Conservation (phyloP, 2,888 invertebrate genomes). For the Rhagonycha fulva region DNA sequence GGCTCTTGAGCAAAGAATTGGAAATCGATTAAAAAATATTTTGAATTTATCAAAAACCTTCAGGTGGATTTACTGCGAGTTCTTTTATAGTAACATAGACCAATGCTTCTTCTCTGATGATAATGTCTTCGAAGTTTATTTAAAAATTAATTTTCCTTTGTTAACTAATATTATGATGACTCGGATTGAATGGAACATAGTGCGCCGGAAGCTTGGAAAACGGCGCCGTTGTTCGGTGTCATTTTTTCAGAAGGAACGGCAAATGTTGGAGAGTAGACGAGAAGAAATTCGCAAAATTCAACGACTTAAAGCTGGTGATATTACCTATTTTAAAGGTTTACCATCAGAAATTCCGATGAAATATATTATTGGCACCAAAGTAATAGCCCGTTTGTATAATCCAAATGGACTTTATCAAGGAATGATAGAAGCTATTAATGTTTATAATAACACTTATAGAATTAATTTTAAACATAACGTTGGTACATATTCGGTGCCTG, state of each 20-base stretch:
- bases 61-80: conserved; percentile 99
- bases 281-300: conserved; percentile 91
- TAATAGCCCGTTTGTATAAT: conserved; percentile 83
- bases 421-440: conserved; percentile 93
- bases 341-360: conserved; percentile 94
- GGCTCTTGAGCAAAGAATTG: too few relatives aligned
- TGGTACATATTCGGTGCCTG: conserved; percentile 94
- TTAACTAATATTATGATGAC: conserved; percentile 82
- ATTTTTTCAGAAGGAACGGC: conserved; percentile 94
- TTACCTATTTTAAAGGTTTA: conserved; percentile 79
- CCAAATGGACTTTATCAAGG: conserved; percentile 92
- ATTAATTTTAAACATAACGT: conserved; percentile 93
- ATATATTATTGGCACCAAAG: conserved; percentile 92
- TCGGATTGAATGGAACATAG: conserved; percentile 93
- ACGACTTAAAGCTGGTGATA: conserved; percentile 82
- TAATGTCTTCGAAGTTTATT: conserved; percentile 93
- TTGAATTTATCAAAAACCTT: conserved; percentile 97
- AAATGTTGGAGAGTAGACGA: conserved; percentile 86
- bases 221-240: conserved; percentile 92
- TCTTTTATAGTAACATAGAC: conserved; percentile 99
- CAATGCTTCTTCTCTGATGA: conserved; percentile 92
- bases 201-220: conserved; percentile 95
- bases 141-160: conserved; percentile 93
- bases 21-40: conserved; percentile 86
- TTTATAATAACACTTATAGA: conserved; percentile 90